A percentile compares a stretch with the other conserved stretches of the same genome.
Evolutionary conservation across 2,888 invertebrate species (phyloP).

Genomic region (Metellina segmentata): DNA sequence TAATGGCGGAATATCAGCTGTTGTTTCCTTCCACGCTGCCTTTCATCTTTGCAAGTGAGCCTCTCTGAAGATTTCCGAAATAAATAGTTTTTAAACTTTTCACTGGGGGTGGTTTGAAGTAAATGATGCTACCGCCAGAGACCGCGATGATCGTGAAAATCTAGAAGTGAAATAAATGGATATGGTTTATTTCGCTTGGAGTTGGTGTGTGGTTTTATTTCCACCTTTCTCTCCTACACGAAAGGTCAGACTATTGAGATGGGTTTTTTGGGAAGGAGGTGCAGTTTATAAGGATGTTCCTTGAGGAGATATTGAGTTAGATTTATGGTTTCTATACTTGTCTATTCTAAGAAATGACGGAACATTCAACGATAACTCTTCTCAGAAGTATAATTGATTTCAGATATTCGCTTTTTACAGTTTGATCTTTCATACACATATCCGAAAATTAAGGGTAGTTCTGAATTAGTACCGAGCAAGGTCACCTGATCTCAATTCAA

Average conservation of each 20-base stretch:
- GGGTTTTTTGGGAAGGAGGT: neutral
- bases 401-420: no score
- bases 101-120: conserved; percentile 4
- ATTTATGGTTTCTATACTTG: no score
- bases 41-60: neutral
- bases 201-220: conserved; percentile 13
- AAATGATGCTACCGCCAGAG: conserved; percentile 14
- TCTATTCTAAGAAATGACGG: no score
- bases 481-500: no score
- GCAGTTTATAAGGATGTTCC: no score
- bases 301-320: no score
- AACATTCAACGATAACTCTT: no score
- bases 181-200: neutral
- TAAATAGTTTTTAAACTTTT: conserved; percentile 33
- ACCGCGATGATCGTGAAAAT: neutral
- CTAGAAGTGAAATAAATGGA: neutral
- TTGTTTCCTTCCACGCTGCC: conserved; percentile 9
- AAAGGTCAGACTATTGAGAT: neutral
- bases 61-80: conserved; percentile 10
- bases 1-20: conserved; percentile 24
- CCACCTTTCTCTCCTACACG: neutral
- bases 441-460: no score
- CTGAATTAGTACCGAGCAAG: no score
- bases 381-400: no score
- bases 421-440: no score